Percentiles rank a stretch among this genome's conserved stretches.
Evolutionary conservation across 2,113 vertebrate species (phyloP).

Genomic region (Casuarius casuarius): DNA sequence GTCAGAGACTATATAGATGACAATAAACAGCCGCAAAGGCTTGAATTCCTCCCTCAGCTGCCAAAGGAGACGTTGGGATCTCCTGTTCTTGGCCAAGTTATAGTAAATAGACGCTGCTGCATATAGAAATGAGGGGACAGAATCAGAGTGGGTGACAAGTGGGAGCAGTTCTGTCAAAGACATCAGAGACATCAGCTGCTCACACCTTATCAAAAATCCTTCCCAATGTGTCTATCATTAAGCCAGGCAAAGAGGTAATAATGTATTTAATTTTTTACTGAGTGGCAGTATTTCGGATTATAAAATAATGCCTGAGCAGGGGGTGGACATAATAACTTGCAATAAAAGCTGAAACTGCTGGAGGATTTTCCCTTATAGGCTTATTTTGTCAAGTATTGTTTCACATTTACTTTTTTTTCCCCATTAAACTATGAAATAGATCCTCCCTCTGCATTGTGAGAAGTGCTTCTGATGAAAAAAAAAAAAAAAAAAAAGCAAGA

Average conservation of each 20-base stretch:
- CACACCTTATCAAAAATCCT: neutral
- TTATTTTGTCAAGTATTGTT: constrained; percentile 63
- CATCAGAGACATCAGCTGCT: neutral
- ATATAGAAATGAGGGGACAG: neutral
- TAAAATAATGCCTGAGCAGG: constrained; percentile 19
- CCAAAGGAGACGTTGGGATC: neutral
- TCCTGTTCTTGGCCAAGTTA: neutral
- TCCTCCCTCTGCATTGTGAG: constrained; percentile 54
- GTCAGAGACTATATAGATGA: constrained; percentile 18
- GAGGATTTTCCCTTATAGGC: constrained; percentile 2
- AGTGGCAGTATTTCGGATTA: neutral
- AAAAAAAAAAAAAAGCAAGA: neutral
- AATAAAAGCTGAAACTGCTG: constrained; percentile 21
- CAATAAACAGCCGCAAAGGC: constrained; percentile 5
- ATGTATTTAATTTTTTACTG: neutral
- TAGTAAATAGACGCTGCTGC: neutral
- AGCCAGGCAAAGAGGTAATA: neutral
- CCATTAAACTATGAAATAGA: constrained; percentile 51
- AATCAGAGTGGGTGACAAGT: neutral
- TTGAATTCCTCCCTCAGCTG: neutral
- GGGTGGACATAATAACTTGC: constrained; percentile 4
- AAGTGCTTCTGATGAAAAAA: constrained; percentile 37
- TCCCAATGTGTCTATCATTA: neutral
- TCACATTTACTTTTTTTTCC: constrained; percentile 38
- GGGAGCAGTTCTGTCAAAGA: neutral